Conservation (phyloP, 1,140 invertebrate genomes). For the Lanistes nyassanus region DNA sequence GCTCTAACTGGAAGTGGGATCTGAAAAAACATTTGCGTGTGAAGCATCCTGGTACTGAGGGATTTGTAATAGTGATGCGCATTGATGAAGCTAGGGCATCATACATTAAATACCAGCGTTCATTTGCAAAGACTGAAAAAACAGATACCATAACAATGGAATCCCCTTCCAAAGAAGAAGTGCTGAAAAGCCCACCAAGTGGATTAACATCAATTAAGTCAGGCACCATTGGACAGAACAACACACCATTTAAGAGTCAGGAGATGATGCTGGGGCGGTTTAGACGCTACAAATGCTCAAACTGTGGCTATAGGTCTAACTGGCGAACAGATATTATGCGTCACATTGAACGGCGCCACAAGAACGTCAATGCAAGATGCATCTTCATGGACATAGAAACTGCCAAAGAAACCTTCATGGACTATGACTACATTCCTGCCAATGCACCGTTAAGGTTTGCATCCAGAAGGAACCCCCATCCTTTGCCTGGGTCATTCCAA, state of each 20-base stretch:
- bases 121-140: neutral
- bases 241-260: slow-evolving; percentile 14
- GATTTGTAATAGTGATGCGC: slow-evolving; percentile 81
- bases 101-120: slow-evolving; percentile 61
- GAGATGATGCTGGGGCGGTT: slow-evolving; percentile 22
- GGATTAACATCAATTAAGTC: too few relatives aligned
- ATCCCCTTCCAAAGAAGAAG: slow-evolving; percentile 2
- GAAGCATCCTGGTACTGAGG: slow-evolving; percentile 43
- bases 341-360: slow-evolving; percentile 61
- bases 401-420: slow-evolving; percentile 44
- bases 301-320: slow-evolving; percentile 62
- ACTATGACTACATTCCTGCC: slow-evolving; percentile 45
- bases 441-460: neutral
- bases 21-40: slow-evolving; percentile 73
- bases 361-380: slow-evolving; percentile 35
- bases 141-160: neutral
- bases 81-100: slow-evolving; percentile 90
- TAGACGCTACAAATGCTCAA: slow-evolving; percentile 52
- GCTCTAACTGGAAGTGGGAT: slow-evolving; percentile 96
- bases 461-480: slow-evolving; percentile 6
- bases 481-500: neutral
- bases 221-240: too few relatives aligned
- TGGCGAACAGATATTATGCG: slow-evolving; percentile 59
- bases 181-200: too few relatives aligned
- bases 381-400: slow-evolving; percentile 47